These are phyloP conservation scores for Coracopsis vasa DNA, from an alignment of 2,113 vertebrate species.

Conservation along the genomic window DNA sequence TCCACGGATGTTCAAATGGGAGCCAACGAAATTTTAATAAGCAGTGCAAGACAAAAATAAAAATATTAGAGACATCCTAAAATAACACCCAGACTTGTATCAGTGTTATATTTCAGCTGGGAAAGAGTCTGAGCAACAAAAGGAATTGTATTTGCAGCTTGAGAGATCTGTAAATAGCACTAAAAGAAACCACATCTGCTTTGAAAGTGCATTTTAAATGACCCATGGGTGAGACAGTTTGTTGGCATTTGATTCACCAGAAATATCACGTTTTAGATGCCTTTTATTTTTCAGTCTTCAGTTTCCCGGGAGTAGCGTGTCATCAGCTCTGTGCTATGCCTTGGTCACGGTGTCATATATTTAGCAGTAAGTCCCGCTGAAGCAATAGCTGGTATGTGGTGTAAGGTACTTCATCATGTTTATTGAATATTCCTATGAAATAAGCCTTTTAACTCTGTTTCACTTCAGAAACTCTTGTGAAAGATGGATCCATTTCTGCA, in stretches of 20 bases:
- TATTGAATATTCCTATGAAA: not conserved
- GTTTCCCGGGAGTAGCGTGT: not conserved
- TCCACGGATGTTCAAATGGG: not conserved
- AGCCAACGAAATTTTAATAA: not conserved
- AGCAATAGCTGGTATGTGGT: not conserved
- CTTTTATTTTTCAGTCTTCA: not conserved
- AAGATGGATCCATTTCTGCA: not conserved
- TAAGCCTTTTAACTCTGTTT: not conserved
- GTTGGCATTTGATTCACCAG: not conserved
- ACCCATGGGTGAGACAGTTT: not conserved
- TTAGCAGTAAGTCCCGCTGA: not conserved
- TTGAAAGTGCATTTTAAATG: not conserved
- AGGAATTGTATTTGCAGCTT: not conserved
- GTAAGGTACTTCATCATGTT: not conserved
- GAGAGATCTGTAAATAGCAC: not conserved
- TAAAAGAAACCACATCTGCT: not conserved
- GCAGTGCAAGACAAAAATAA: conserved; percentile 12
- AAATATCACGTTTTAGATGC: not conserved
- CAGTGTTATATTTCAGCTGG: not conserved
- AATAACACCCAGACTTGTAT: not conserved
- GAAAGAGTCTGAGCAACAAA: not conserved
- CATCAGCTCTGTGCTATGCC: not conserved
- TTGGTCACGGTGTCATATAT: not conserved
- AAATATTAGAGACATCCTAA: conserved; percentile 23
- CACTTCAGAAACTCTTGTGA: not conserved